Conservation (phyloP, 2,797 vertebrate genomes). For the Pelodytes ibericus region DNA sequence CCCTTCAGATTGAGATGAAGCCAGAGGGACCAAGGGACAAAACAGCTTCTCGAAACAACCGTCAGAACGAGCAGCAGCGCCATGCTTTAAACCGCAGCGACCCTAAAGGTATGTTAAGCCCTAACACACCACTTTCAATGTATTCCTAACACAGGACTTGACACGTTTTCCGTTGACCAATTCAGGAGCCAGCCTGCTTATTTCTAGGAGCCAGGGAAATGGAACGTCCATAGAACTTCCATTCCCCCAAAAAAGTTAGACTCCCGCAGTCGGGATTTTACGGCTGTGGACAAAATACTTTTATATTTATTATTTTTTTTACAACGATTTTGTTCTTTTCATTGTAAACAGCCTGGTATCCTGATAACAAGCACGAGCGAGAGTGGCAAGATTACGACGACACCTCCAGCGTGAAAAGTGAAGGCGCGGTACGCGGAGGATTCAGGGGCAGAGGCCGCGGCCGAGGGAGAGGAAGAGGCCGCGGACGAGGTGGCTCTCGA, state of each 20-base stretch:
- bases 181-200: too few relatives aligned
- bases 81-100: slow-evolving; percentile 86
- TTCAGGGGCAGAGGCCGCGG: slow-evolving; percentile 91
- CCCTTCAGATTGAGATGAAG: slow-evolving; percentile 96
- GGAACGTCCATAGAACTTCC: too few relatives aligned
- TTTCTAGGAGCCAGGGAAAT: too few relatives aligned
- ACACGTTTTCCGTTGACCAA: too few relatives aligned
- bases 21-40: slow-evolving; percentile 92
- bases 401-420: slow-evolving; percentile 96
- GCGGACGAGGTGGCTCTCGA: slow-evolving; percentile 83
- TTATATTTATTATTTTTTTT: slow-evolving; percentile 9
- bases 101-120: slow-evolving; percentile 88
- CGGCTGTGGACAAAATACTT: neutral
- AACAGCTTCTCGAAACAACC: slow-evolving; percentile 89
- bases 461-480: slow-evolving; percentile 86
- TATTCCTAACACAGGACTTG: too few relatives aligned
- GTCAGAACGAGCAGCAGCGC: slow-evolving; percentile 87
- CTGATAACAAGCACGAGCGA: slow-evolving; percentile 88
- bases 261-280: too few relatives aligned
- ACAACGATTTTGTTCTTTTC: slow-evolving; percentile 39
- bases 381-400: slow-evolving; percentile 94
- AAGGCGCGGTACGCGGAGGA: slow-evolving; percentile 89
- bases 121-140: too few relatives aligned
- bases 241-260: too few relatives aligned
- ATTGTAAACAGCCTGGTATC: slow-evolving; percentile 85